Percentiles rank a stretch among this genome's conserved stretches.
Evolutionary conservation across 2,113 vertebrate species (phyloP).

Genomic region (Oreamnos americanus): DNA sequence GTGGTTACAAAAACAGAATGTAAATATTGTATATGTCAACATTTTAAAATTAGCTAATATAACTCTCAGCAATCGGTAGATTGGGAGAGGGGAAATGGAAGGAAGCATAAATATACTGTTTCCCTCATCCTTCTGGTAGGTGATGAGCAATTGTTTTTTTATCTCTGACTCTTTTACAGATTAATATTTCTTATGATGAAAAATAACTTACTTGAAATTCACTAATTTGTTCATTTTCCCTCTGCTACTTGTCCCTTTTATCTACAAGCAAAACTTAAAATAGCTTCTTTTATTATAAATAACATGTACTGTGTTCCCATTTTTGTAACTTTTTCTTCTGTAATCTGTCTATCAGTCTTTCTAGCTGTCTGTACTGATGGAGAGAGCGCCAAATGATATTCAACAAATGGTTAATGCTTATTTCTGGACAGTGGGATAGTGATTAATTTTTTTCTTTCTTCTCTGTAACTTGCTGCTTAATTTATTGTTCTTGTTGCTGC

Average conservation of each 20-base stretch:
- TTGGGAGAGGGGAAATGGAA: not conserved
- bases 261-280: not conserved
- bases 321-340: not conserved
- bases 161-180: not conserved
- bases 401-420: not conserved
- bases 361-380: not conserved
- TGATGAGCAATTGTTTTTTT: not conserved
- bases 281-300: not conserved
- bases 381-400: not conserved
- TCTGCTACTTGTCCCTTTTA: not conserved
- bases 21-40: not conserved
- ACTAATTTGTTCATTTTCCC: not conserved
- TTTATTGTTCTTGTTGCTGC: not conserved
- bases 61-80: not conserved
- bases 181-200: not conserved
- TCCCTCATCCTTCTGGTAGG: not conserved
- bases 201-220: not conserved
- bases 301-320: not conserved
- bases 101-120: not conserved
- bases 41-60: not conserved
- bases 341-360: not conserved
- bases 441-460: not conserved
- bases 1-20: not conserved
- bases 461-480: not conserved
- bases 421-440: not conserved